Conservation (phyloP, 2,888 invertebrate genomes). For the Idaea aversata region DNA sequence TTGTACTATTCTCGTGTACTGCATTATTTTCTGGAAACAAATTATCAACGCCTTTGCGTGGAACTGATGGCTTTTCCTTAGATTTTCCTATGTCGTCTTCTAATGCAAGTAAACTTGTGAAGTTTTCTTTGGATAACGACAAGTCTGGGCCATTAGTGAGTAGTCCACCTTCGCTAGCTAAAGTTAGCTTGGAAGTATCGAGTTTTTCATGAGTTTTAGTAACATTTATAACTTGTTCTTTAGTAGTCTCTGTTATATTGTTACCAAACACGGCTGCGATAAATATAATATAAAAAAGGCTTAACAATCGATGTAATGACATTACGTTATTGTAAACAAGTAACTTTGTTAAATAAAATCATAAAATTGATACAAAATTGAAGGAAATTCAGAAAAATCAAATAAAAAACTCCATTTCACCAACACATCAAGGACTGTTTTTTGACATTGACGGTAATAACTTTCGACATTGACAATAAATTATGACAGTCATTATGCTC, state of each 20-base stretch:
- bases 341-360: neutral
- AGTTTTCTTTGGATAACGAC: conserved; percentile 44
- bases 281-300: conserved; percentile 6
- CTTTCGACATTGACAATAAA: neutral
- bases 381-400: neutral
- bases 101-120: conserved; percentile 37
- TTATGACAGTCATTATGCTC: neutral
- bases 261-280: conserved; percentile 3
- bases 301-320: conserved; percentile 7
- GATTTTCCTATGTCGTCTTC: conserved; percentile 47
- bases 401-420: neutral
- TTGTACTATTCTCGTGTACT: conserved; percentile 13
- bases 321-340: neutral
- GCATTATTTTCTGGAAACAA: conserved; percentile 15
- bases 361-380: neutral
- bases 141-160: conserved; percentile 38
- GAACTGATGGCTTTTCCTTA: conserved; percentile 41
- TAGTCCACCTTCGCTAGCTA: conserved; percentile 56
- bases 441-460: neutral
- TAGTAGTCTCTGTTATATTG: neutral
- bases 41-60: conserved; percentile 50
- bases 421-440: neutral
- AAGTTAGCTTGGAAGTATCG: conserved; percentile 38
- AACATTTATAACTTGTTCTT: neutral
- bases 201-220: conserved; percentile 6